These are phyloP conservation scores for Poeciliopsis prolifica DNA, from an alignment of 2,113 vertebrate species.

Conservation along the genomic window DNA sequence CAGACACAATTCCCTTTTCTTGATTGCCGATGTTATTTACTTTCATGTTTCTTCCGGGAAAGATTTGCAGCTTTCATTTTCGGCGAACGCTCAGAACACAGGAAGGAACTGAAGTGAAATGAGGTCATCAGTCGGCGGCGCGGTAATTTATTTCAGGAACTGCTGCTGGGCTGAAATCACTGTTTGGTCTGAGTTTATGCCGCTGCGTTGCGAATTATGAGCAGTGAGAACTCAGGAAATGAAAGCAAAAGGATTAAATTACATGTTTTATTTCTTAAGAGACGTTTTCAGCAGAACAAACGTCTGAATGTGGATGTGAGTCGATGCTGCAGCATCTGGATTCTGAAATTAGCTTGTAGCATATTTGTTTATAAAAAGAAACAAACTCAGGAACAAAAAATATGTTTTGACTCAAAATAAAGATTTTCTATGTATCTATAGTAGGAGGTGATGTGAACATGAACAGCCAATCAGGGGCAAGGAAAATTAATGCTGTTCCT, in stretches of 20 bases:
- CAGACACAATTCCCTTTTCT: constrained; percentile 10
- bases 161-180: constrained; percentile 34
- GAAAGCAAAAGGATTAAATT: not conserved
- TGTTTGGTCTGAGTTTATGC: constrained; percentile 22
- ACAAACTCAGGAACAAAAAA: constrained; percentile 12
- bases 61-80: constrained; percentile 44
- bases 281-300: constrained; percentile 6
- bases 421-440: too few species aligned
- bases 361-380: not conserved
- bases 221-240: not conserved
- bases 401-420: too few species aligned
- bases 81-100: constrained; percentile 21
- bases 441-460: too few species aligned
- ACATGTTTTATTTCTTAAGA: not conserved
- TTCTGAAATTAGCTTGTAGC: constrained; percentile 34
- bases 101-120: constrained; percentile 45
- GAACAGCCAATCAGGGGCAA: not conserved
- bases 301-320: not conserved
- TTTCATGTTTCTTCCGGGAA: constrained; percentile 47
- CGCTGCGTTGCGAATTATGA: not conserved
- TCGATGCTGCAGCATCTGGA: constrained; percentile 12
- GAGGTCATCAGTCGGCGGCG: constrained; percentile 31
- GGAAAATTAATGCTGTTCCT: too few species aligned
- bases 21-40: constrained; percentile 25
- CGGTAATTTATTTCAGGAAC: constrained; percentile 42